Conservation (phyloP, 1,140 invertebrate genomes). For the Himalopsyche phryganea region DNA sequence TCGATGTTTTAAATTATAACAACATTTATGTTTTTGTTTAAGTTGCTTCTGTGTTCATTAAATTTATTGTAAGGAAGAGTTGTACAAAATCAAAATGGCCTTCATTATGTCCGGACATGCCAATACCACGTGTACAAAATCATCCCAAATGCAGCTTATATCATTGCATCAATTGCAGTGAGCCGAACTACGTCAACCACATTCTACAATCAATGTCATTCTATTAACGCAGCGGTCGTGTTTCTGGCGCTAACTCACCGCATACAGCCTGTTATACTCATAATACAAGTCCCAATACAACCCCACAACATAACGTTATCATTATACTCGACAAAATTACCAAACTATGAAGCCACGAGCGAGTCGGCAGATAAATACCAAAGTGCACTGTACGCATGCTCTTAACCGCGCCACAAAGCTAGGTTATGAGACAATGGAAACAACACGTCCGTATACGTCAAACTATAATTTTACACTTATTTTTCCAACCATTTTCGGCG, state of each 20-base stretch:
- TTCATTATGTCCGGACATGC: too few relatives aligned
- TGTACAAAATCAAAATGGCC: too few relatives aligned
- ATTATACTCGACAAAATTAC: constrained; percentile 14
- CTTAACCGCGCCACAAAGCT: constrained; percentile 11
- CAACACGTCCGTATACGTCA: too few relatives aligned
- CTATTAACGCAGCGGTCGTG: constrained; percentile 10
- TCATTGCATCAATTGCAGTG: too few relatives aligned
- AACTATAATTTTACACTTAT: not conserved
- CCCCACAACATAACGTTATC: constrained; percentile 12
- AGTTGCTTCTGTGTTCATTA: too few relatives aligned
- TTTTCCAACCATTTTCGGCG: not conserved
- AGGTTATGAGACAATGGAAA: constrained; percentile 12
- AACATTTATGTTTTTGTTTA: too few relatives aligned
- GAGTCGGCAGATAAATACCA: not conserved
- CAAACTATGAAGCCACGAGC: constrained; percentile 14
- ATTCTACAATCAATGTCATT: constrained; percentile 10
- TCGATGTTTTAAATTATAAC: too few relatives aligned
- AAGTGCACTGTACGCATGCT: constrained; percentile 12
- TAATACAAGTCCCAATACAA: constrained; percentile 6
- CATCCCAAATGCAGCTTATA: too few relatives aligned
- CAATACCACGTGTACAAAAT: too few relatives aligned
- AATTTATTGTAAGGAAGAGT: too few relatives aligned
- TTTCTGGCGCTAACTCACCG: constrained; percentile 1
- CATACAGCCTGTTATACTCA: constrained; percentile 5
- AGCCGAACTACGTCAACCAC: not conserved